Conservation (phyloP, 1,140 invertebrate genomes). For the Colletes latitarsis region DNA sequence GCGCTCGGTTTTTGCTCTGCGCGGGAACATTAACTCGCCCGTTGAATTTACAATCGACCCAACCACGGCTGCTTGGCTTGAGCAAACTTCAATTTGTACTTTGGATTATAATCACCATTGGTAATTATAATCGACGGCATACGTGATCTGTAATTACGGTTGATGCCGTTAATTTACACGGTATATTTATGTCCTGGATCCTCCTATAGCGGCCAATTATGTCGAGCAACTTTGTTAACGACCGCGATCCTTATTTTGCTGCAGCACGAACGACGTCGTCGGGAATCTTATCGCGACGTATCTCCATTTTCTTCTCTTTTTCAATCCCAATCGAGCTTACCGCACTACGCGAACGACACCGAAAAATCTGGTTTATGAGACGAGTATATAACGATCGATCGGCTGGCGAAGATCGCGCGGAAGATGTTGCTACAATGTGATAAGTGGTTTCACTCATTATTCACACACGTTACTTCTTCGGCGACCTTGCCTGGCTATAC, state of each 20-base stretch:
- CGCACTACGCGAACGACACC: no score
- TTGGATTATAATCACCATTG: slow-evolving; percentile 9
- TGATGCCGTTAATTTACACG: slow-evolving; percentile 19
- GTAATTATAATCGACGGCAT: slow-evolving; percentile 18
- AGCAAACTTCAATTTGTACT: slow-evolving; percentile 16
- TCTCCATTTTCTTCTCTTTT: no score
- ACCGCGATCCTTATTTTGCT: neutral
- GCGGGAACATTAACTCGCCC: slow-evolving; percentile 8
- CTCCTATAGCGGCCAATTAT: neutral
- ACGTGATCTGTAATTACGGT: slow-evolving; percentile 25
- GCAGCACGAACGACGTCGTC: neutral
- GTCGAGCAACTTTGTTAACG: neutral
- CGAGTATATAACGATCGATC: no score
- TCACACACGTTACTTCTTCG: no score
- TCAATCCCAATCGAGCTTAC: no score
- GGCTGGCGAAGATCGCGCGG: no score
- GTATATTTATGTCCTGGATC: neutral
- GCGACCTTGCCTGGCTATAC: no score
- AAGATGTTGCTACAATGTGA: no score
- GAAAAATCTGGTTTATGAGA: no score
- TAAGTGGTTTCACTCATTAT: no score
- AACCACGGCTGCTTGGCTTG: neutral
- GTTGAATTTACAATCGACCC: slow-evolving; percentile 23
- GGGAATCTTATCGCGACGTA: no score
- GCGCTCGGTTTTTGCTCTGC: slow-evolving; percentile 23